Percentiles rank a stretch among this genome's conserved stretches.
These are phyloP conservation scores for Mareca strepera DNA, from an alignment of 2,797 vertebrate genomes.

Conservation along the genomic window DNA sequence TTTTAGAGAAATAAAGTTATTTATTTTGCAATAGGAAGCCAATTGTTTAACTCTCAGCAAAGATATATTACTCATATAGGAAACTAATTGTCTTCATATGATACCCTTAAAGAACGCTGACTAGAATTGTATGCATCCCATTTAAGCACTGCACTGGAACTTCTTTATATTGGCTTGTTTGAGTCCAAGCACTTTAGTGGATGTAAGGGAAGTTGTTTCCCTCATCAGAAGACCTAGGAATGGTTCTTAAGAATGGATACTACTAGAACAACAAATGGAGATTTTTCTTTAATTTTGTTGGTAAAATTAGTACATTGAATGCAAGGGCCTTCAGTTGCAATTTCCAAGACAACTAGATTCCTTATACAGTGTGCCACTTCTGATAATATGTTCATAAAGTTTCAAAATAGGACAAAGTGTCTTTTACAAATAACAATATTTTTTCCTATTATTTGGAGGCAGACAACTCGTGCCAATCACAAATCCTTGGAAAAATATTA, in stretches of 20 bases:
- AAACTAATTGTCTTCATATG: slow-evolving; percentile 13
- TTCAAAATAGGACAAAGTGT: not conserved
- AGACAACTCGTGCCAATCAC: not conserved
- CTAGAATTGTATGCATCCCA: slow-evolving; percentile 13
- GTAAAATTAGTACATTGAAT: not conserved
- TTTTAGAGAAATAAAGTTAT: not conserved
- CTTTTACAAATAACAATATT: not conserved
- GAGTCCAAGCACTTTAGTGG: slow-evolving; percentile 18
- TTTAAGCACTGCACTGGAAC: slow-evolving; percentile 37
- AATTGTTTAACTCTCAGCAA: not conserved
- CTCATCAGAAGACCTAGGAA: slow-evolving; percentile 8
- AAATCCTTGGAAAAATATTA: slow-evolving; percentile 4
- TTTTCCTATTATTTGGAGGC: not conserved
- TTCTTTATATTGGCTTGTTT: not conserved
- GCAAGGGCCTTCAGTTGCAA: not conserved
- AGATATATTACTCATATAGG: not conserved
- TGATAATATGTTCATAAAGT: slow-evolving; percentile 5
- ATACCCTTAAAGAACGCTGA: slow-evolving; percentile 24
- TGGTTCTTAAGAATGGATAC: not conserved
- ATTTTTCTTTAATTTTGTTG: not conserved
- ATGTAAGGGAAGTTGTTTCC: not conserved
- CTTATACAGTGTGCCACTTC: not conserved
- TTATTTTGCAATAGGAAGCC: slow-evolving; percentile 25
- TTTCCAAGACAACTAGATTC: not conserved
- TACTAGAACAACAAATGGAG: not conserved